Conservation (phyloP, 2,888 invertebrate genomes). For the Caenorhabditis sulstoni region DNA sequence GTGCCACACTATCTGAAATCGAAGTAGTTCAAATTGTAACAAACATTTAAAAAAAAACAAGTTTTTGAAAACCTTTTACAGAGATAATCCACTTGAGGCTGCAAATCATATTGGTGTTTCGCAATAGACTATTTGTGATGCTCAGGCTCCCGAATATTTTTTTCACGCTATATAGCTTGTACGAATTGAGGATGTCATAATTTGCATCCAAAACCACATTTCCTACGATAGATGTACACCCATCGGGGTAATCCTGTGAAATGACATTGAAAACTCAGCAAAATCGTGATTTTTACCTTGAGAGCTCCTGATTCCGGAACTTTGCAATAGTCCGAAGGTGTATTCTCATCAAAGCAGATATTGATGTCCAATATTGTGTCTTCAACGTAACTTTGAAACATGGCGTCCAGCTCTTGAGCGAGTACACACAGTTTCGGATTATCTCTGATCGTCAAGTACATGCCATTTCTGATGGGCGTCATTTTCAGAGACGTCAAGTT, state of each 20-base stretch:
- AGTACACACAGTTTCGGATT: constrained; percentile 34
- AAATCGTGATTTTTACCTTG: background rate
- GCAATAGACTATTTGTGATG: constrained; percentile 1
- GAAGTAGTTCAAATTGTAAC: background rate
- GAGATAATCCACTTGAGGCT: background rate
- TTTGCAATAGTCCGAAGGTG: constrained; percentile 13
- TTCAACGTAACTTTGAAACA: background rate
- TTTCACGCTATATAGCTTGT: constrained; percentile 8
- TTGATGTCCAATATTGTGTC: constrained; percentile 17
- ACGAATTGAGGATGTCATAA: constrained; percentile 7
- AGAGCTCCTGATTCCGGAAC: constrained; percentile 1
- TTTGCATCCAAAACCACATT: constrained; percentile 1
- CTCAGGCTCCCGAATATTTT: constrained; percentile 18
- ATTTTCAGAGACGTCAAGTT: constrained; percentile 6
- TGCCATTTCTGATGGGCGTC: background rate
- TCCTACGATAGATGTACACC: constrained; percentile 2
- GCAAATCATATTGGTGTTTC: constrained; percentile 6
- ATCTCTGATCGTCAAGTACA: constrained; percentile 13
- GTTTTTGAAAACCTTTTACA: constrained; percentile 5
- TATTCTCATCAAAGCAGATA: constrained; percentile 12
- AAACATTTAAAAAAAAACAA: background rate
- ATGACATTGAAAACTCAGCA: background rate
- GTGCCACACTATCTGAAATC: too few species aligned
- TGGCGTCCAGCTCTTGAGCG: constrained; percentile 7
- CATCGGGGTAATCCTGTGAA: constrained; percentile 16